Conservation (phyloP, 2,888 invertebrate genomes). For the Ditula angustiorana region DNA sequence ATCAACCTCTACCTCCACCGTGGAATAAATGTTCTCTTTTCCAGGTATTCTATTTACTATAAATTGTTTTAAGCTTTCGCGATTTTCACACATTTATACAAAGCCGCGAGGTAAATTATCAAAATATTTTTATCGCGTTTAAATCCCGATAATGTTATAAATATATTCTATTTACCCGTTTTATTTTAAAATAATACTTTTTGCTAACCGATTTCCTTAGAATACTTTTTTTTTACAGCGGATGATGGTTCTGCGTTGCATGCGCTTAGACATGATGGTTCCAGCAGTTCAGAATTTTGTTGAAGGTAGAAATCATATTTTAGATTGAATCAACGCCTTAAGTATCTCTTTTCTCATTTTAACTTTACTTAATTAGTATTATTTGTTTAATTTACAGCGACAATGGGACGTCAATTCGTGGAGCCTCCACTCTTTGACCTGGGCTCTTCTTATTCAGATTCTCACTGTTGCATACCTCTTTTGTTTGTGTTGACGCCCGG, state of each 20-base stretch:
- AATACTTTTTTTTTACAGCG: conserved; percentile 78
- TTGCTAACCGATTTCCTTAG: too few relatives aligned
- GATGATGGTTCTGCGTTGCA: conserved; percentile 91
- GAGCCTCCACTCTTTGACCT: conserved; percentile 97
- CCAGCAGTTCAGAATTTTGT: conserved; percentile 91
- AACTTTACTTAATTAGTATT: neutral
- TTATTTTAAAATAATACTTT: too few relatives aligned
- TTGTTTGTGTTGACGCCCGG: conserved; percentile 97
- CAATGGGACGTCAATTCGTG: conserved; percentile 92
- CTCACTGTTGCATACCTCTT: conserved; percentile 94
- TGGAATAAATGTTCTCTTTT: conserved; percentile 89
- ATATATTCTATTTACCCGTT: too few relatives aligned
- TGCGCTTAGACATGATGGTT: conserved; percentile 95
- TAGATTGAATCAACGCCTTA: neutral
- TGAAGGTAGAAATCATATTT: conserved; percentile 71
- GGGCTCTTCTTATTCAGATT: conserved; percentile 92
- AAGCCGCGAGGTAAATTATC: too few relatives aligned
- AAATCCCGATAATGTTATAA: too few relatives aligned
- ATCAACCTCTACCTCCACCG: conserved; percentile 87
- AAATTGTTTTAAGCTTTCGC: neutral
- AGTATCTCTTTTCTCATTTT: neutral
- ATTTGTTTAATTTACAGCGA: conserved; percentile 65
- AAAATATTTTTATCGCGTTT: too few relatives aligned
- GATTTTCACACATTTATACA: neutral
- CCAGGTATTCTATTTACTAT: conserved; percentile 58